Percentiles rank a stretch among this genome's conserved stretches.
phyloP scores from a whole-genome alignment of 1,140 invertebrate genomes.

The Chironomus striatipennis region DNA sequence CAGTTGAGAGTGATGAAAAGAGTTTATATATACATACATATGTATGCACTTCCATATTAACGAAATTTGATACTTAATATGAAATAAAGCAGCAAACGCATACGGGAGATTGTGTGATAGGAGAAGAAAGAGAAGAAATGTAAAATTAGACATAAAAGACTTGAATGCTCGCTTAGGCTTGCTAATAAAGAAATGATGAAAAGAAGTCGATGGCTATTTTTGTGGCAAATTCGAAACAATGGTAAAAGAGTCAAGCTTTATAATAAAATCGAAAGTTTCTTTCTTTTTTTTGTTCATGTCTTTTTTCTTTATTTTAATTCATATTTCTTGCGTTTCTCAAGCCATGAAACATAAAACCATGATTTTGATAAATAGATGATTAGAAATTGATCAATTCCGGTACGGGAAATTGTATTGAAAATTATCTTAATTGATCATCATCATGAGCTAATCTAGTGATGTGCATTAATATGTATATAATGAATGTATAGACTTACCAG shows the following conservation, averaged over 20 bases:
- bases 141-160: neutral
- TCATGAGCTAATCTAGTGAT: neutral
- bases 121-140: neutral
- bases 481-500: constrained; percentile 49
- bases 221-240: constrained; percentile 8
- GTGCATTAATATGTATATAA: neutral
- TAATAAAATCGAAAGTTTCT: constrained; percentile 25
- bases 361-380: constrained; percentile 9
- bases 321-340: constrained; percentile 10
- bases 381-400: constrained; percentile 12
- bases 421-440: neutral
- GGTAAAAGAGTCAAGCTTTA: neutral
- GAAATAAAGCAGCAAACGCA: neutral
- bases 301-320: neutral
- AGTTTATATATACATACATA: too few relatives aligned
- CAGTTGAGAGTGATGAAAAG: neutral
- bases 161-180: constrained; percentile 1
- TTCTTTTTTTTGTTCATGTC: constrained; percentile 6
- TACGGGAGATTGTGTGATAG: too few relatives aligned
- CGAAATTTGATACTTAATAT: neutral
- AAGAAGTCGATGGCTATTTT: neutral
- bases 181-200: too few relatives aligned
- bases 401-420: neutral
- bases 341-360: neutral
- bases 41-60: neutral